phyloP scores from a whole-genome alignment of 1,140 invertebrate species.

The Apocrypta bakeri region DNA sequence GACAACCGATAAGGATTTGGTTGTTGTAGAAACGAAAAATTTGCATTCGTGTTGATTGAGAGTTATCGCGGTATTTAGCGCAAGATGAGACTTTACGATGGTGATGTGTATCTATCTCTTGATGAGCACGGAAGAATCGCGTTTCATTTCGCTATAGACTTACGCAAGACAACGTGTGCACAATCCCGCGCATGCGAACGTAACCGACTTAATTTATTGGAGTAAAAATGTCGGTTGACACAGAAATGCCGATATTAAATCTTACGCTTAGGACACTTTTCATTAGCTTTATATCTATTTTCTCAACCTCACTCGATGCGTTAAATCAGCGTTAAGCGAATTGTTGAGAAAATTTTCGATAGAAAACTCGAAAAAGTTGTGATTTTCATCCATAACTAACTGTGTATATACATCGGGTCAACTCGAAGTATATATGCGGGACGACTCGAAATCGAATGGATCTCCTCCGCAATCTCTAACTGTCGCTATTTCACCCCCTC shows the following conservation, averaged over 20 bases:
- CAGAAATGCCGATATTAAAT: too few relatives aligned
- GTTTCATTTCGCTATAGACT: slow-evolving; percentile 8
- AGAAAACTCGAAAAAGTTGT: too few relatives aligned
- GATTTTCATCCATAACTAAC: too few relatives aligned
- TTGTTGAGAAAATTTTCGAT: too few relatives aligned
- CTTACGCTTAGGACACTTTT: neutral
- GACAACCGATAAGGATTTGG: neutral
- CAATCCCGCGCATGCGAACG: slow-evolving; percentile 1
- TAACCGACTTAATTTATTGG: slow-evolving; percentile 28
- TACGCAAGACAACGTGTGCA: neutral
- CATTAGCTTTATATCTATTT: too few relatives aligned
- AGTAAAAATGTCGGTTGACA: neutral
- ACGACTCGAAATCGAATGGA: too few relatives aligned
- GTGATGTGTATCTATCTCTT: neutral
- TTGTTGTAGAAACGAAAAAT: too few relatives aligned
- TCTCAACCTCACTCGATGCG: too few relatives aligned
- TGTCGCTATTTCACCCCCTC: neutral
- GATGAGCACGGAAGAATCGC: slow-evolving; percentile 11
- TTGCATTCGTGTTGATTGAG: neutral
- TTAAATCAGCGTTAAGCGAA: too few relatives aligned
- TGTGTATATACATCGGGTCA: too few relatives aligned
- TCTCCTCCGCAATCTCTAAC: neutral
- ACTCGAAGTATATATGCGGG: too few relatives aligned
- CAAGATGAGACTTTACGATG: neutral
- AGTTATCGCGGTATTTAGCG: neutral